Conservation (phyloP, 1,140 invertebrate species). For the Aphelinus atriplicis region DNA sequence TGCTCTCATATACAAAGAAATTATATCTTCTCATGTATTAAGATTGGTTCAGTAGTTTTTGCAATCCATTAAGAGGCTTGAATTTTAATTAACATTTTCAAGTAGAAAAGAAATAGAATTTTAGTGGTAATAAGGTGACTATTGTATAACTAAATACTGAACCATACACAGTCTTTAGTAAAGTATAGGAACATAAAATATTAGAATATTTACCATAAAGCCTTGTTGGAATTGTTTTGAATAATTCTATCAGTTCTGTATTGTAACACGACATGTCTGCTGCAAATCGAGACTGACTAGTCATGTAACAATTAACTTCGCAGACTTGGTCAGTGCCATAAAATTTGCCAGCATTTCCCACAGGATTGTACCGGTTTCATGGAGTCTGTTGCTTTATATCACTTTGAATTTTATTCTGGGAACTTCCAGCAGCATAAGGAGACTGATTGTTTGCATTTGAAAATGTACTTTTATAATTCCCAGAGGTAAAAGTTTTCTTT, state of each 20-base stretch:
- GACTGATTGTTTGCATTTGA: conserved; percentile 8
- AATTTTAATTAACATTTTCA: no score
- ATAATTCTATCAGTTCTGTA: conserved; percentile 73
- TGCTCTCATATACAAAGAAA: no score
- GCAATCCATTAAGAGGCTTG: no score
- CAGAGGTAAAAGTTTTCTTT: no score
- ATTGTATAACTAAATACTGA: no score
- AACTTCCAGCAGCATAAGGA: conserved; percentile 5
- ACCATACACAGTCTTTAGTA: no score
- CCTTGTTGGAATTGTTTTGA: conserved; percentile 74
- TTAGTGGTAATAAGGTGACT: no score
- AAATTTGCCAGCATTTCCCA: conserved; percentile 32
- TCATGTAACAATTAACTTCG: conserved; percentile 68
- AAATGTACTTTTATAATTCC: no score
- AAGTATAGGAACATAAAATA: no score
- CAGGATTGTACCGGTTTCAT: conserved; percentile 45
- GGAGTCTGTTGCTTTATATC: conserved; percentile 52
- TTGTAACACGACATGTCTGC: conserved; percentile 75
- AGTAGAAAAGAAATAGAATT: no score
- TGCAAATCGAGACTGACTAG: conserved; percentile 72
- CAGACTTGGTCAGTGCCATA: conserved; percentile 55
- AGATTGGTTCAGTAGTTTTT: no score
- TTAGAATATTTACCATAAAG: conserved; percentile 68
- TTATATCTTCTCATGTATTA: no score
- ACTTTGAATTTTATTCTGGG: conserved; percentile 34